phyloP scores from a whole-genome alignment of 1,140 invertebrate genomes.

The Drosophila lowei region DNA sequence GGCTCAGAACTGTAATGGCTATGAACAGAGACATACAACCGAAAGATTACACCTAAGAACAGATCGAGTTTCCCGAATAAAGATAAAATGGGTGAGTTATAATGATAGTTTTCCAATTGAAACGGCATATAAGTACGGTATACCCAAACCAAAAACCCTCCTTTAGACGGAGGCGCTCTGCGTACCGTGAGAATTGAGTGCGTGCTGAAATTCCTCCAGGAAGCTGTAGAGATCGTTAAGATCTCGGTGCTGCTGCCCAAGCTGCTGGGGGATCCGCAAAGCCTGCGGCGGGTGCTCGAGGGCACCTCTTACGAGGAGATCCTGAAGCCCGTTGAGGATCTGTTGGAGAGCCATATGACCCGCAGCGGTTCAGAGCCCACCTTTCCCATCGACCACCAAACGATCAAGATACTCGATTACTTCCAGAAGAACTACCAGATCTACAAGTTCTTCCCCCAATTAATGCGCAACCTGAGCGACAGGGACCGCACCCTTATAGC shows the following conservation, averaged over 20 bases:
- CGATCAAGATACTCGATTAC: constrained; percentile 45
- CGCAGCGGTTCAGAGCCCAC: constrained; percentile 1
- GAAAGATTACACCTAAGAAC: constrained; percentile 4
- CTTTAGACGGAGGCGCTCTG: constrained; percentile 22
- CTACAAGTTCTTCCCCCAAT: constrained; percentile 39
- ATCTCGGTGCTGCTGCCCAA: constrained; percentile 56
- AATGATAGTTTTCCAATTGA: background rate
- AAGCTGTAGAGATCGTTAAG: constrained; percentile 38
- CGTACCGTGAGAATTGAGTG: constrained; percentile 33
- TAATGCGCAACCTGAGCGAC: constrained; percentile 10
- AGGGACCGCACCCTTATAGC: constrained; percentile 38
- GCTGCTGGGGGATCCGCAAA: constrained; percentile 28
- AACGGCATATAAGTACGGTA: too few relatives aligned
- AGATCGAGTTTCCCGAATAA: background rate
- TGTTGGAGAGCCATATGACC: constrained; percentile 3
- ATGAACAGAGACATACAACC: constrained; percentile 9
- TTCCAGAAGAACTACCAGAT: constrained; percentile 47
- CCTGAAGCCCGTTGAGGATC: constrained; percentile 22
- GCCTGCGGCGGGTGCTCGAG: constrained; percentile 4
- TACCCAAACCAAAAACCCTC: too few relatives aligned
- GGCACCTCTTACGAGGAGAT: constrained; percentile 35
- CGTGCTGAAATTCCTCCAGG: constrained; percentile 34
- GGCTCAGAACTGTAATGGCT: constrained; percentile 12
- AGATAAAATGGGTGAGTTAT: constrained; percentile 25
- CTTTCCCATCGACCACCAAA: constrained; percentile 36